Conservation (phyloP, 2,113 vertebrate genomes). For the Polypterus senegalus region DNA sequence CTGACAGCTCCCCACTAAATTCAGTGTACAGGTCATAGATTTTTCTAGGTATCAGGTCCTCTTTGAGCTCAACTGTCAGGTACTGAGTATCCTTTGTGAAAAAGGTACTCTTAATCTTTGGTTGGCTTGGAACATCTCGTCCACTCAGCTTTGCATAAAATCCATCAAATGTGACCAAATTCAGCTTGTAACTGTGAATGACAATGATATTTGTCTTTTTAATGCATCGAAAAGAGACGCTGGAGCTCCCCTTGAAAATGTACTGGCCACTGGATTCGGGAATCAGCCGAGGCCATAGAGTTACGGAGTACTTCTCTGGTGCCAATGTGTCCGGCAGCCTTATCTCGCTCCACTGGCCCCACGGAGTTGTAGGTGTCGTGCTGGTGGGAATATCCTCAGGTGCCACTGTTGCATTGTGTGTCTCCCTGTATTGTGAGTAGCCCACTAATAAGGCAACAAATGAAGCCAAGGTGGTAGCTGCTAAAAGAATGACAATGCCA, state of each 20-base stretch:
- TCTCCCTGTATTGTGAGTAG: slow-evolving; percentile 38
- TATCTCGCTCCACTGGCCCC: slow-evolving; percentile 32
- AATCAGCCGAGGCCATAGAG: slow-evolving; percentile 48
- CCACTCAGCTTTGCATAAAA: slow-evolving; percentile 2
- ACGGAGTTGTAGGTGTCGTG: slow-evolving; percentile 4
- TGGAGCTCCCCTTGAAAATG: slow-evolving; percentile 47
- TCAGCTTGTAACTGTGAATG: slow-evolving; percentile 66
- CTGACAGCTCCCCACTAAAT: slow-evolving; percentile 52
- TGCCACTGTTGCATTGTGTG: accelerated
- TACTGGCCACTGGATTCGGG: slow-evolving; percentile 12
- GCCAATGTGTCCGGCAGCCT: slow-evolving; percentile 51
- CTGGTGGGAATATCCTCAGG: not conserved
- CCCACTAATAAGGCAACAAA: slow-evolving; percentile 59
- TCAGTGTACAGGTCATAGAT: slow-evolving; percentile 44
- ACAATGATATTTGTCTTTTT: slow-evolving; percentile 46
- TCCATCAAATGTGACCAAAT: slow-evolving; percentile 9
- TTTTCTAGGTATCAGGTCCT: not conserved
- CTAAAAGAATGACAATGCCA: slow-evolving; percentile 38
- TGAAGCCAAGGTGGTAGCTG: slow-evolving; percentile 34
- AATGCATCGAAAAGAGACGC: slow-evolving; percentile 37
- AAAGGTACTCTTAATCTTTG: accelerated
- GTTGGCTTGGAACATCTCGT: accelerated
- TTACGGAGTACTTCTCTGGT: slow-evolving; percentile 55
- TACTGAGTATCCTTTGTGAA: slow-evolving; percentile 41
- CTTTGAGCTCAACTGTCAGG: slow-evolving; percentile 45